Base-by-base conservation (phyloP, 1,140 invertebrate species). In the Heliconius melpomene region DNA sequence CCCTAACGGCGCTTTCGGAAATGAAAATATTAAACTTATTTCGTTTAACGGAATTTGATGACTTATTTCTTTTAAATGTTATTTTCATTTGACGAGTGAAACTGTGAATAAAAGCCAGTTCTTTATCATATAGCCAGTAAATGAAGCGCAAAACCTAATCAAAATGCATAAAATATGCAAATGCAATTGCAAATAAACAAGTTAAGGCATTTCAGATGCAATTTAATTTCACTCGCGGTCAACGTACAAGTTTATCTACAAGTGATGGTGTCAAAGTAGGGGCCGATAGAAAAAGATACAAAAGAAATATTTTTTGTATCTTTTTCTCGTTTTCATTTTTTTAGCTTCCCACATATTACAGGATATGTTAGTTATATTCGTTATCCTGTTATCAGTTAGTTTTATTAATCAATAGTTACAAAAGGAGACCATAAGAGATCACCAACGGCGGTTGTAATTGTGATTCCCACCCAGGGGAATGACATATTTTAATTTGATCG, bases 191-290 rank as follows among this genome's bases (percentile, higher is more conserved):
- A 66, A 26, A 66, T 66, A 66, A 66, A 66, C 60, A 66, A 66
- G 9, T n/a, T 66, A 66, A 66, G 11, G 60, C 60, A n/a, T 26
- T 66, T 66, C 26, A 26, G 26, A 66, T 66, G 60, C 26, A 66
- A 29, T 66, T 13, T 66, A 66, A 66, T 66, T 66, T 66, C 23
- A 29, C 23, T 66, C 60, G 60, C 23, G 60, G 60, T 66, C 60
- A 66, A 66, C 26, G 60, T 66, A 66, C 60, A 66, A 66, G 60
- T 66, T 60, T 60, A 60, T 60, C 60, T 66, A 66, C 23, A 66
- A 66, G 5, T 16, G 60, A 66, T 2, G 6, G 26, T 66, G 11
- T 29, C 60, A 66, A 66, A 66, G 11, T 26, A 29, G 23, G 26
- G 26, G 1, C 60, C 60, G 60, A 29, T 66, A 2, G 23, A 7